A percentile compares a stretch with the other conserved stretches of the same genome.
These are phyloP conservation scores for Cepaea nemoralis DNA, from an alignment of 1,140 invertebrate genomes.

Conservation along the genomic window DNA sequence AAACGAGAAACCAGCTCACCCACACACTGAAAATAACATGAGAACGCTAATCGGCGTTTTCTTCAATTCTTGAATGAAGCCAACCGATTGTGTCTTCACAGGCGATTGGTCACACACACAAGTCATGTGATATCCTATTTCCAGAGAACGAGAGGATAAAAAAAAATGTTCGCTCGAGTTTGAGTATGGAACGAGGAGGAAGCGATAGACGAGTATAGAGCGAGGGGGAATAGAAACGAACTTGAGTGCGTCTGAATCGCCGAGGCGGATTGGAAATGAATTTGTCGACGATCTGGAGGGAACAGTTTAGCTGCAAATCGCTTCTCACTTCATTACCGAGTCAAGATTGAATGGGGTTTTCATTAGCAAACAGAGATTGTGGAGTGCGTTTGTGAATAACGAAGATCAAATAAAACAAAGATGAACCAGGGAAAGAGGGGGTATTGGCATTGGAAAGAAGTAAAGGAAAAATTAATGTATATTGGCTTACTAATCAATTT, in stretches of 20 bases:
- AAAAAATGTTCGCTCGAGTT: background rate
- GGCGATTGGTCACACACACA: conserved; percentile 31
- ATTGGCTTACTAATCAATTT: too few species aligned
- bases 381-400: background rate
- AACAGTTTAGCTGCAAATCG: conserved; percentile 25
- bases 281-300: conserved; percentile 12
- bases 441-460: too few species aligned
- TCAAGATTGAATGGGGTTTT: conserved; percentile 15
- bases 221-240: background rate
- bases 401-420: conserved; percentile 1
- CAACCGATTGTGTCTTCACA: background rate
- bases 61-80: background rate
- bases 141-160: background rate
- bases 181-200: background rate
- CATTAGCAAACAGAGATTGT: conserved; percentile 20
- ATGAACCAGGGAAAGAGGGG: background rate
- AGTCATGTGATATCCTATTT: conserved; percentile 24
- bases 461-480: too few species aligned
- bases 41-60: background rate
- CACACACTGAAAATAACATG: background rate
- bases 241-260: conserved; percentile 3
- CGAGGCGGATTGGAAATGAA: conserved; percentile 26
- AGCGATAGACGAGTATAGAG: background rate
- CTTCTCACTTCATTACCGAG: conserved; percentile 31
- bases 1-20: background rate